These are phyloP conservation scores for Lasioglossum morio DNA, from an alignment of 2,888 invertebrate genomes.

Conservation along the genomic window DNA sequence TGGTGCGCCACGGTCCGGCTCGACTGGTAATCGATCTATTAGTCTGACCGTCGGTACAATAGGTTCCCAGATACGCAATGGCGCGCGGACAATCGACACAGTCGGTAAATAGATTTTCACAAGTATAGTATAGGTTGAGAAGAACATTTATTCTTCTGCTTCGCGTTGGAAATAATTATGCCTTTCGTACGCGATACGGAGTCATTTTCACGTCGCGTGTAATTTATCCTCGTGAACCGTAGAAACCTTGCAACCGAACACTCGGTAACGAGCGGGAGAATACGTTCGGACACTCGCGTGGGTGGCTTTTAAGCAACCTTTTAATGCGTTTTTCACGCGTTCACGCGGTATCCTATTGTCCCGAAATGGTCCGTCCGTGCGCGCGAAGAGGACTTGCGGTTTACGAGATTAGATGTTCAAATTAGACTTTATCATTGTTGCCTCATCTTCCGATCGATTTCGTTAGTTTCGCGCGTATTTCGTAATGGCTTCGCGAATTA, in stretches of 20 bases:
- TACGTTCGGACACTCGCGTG: conserved; percentile 23
- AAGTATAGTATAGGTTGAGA: too few species aligned
- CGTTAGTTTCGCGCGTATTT: not conserved
- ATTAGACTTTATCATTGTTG: too few species aligned
- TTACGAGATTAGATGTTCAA: not conserved
- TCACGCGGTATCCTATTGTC: not conserved
- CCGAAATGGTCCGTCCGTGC: not conserved
- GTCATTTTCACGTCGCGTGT: not conserved
- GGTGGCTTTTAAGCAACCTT: conserved; percentile 23
- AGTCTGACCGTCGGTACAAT: not conserved
- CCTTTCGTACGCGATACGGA: not conserved
- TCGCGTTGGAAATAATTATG: not conserved
- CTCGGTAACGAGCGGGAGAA: conserved; percentile 23
- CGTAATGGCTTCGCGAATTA: not conserved
- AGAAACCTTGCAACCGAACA: conserved; percentile 23
- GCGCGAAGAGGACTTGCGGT: conserved; percentile 16
- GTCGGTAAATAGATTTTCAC: not conserved
- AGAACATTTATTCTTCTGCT: not conserved
- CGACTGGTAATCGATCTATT: not conserved
- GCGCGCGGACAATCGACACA: not conserved
- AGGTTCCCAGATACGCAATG: not conserved
- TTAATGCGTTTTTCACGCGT: not conserved
- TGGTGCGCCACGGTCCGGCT: conserved; percentile 29
- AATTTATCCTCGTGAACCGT: conserved; percentile 46
- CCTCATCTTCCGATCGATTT: not conserved